phyloP scores from a whole-genome alignment of 2,113 vertebrate genomes.

The Poicephalus meyeri region DNA sequence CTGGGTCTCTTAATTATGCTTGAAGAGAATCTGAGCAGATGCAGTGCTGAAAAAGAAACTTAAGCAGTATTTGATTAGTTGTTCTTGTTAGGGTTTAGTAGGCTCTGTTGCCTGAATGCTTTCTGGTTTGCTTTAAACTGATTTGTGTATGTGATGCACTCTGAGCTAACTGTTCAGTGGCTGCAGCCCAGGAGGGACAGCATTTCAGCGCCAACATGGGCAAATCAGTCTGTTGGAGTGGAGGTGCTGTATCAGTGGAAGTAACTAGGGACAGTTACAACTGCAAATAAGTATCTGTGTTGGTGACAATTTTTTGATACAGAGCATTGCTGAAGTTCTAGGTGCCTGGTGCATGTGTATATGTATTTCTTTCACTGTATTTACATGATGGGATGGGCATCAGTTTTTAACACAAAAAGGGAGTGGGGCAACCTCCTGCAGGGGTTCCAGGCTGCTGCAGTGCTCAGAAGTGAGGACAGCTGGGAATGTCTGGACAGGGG shows the following conservation, averaged over 20 bases:
- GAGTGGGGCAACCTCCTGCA: neutral
- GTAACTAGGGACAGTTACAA: neutral
- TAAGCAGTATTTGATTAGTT: fast-evolving
- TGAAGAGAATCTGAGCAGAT: neutral
- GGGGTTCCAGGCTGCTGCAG: neutral
- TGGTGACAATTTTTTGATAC: fast-evolving
- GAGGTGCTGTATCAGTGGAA: fast-evolving
- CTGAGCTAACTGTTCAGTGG: neutral
- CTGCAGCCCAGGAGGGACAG: neutral
- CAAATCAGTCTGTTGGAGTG: neutral
- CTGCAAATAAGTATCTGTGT: no score
- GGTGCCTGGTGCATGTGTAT: fast-evolving
- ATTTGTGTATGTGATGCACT: fast-evolving
- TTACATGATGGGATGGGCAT: fast-evolving
- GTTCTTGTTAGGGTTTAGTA: neutral
- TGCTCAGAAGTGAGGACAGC: neutral
- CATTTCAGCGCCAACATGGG: fast-evolving
- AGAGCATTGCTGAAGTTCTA: neutral
- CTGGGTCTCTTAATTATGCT: neutral
- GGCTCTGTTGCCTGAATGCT: neutral
- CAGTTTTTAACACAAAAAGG: fast-evolving
- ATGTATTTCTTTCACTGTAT: fast-evolving
- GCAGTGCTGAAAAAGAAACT: neutral
- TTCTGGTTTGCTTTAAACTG: neutral
- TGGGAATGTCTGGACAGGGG: fast-evolving